Conservation (phyloP, 2,113 vertebrate species). For the Camelus dromedarius region DNA sequence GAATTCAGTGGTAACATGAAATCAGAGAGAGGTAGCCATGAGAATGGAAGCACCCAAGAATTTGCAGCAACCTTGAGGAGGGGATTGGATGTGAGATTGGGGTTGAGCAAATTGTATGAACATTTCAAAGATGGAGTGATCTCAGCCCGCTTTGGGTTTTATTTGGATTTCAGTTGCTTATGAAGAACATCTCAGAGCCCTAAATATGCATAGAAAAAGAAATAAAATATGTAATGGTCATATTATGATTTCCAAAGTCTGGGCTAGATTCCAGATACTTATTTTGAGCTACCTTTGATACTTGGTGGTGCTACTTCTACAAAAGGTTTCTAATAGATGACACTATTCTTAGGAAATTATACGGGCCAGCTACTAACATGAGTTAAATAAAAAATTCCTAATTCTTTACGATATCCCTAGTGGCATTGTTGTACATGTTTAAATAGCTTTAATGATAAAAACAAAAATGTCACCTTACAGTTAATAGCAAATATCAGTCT, state of each 20-base stretch:
- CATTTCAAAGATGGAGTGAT: background rate
- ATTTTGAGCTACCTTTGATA: background rate
- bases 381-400: constrained; percentile 25
- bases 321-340: background rate
- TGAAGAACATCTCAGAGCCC: constrained; percentile 28
- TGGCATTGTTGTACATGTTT: background rate
- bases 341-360: background rate
- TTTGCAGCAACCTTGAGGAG: background rate
- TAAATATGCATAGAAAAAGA: constrained; percentile 26
- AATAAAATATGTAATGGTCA: background rate
- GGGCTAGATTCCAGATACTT: background rate
- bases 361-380: background rate
- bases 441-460: background rate
- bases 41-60: background rate
- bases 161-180: constrained; percentile 12
- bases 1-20: background rate
- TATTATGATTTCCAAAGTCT: constrained; percentile 37
- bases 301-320: background rate
- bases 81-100: background rate
- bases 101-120: background rate
- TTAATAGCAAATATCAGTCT: background rate
- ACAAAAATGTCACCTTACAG: background rate
- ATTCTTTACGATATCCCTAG: background rate
- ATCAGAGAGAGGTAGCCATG: background rate
- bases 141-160: background rate